Evolutionary conservation across 2,888 invertebrate genomes (phyloP), one percentile per base, ranked within the genome.

Genomic region (Romanomermis culicivorax): DNA sequence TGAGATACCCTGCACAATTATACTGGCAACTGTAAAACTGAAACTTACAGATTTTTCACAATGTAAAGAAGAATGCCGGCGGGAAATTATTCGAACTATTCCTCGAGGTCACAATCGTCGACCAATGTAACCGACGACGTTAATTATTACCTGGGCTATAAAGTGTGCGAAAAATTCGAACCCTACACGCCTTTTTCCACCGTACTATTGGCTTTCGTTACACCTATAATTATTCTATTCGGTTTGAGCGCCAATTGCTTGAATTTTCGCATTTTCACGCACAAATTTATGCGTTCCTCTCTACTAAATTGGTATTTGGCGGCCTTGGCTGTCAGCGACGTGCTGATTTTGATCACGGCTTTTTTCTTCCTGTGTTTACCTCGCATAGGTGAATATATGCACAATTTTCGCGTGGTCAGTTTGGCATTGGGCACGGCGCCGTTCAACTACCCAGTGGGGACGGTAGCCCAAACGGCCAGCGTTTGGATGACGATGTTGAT

Each of bases 341-440:
- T 64, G 47, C 65, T 65, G 26, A 57, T 64, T 4, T 53, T 64
- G 48, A 53, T 62, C 36, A 59, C 59, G 27, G 59, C 59, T 27
- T 63, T 64, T 60, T 82, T 85, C 54, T 88, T 93, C 73, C 88
- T 89, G 59, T 85, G 86, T 58, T 87, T 89, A 30, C 62, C 62
- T 1, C 56, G 63, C 17, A 43, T 63, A 11, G 61, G 60, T 14
- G 62, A 62, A 42, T 53, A 60, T 24, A 29, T 56, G 1, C 36
- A 49, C 53, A 86, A 88, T 55, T 93, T 91, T 75, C 77, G 11
- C 4, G 4, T 49, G 50, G 26, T 27, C 50, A 27, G 7, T 14
- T 25, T 29, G 4, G 26, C 50, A 7, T 17, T 4, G 4, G 7
- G 4, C 4, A 14, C 23, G 26, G 26, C 29, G 14, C 27, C 20